Conservation (phyloP, 1,140 invertebrate species). For the Drosophila neocordata region DNA sequence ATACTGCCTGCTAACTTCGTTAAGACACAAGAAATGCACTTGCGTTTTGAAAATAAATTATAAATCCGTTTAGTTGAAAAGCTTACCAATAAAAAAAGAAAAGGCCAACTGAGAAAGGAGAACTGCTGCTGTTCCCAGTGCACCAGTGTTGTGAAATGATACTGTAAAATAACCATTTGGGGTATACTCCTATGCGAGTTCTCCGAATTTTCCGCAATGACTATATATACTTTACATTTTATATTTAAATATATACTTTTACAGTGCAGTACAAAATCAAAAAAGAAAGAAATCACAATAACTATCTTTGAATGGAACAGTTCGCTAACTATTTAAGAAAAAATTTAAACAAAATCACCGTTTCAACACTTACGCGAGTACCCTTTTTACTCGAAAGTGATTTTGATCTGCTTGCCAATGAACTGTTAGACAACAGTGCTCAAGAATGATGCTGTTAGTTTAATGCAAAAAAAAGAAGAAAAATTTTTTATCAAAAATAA, state of each 20-base stretch:
- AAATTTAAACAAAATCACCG: too few species aligned
- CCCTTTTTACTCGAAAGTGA: background rate
- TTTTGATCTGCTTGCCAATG: background rate
- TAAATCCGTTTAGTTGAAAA: slow-evolving; percentile 30
- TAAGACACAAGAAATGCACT: background rate
- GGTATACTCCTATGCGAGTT: too few species aligned
- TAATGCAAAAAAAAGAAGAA: background rate
- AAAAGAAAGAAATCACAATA: too few species aligned
- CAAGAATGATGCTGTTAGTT: background rate
- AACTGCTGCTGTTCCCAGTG: slow-evolving; percentile 1
- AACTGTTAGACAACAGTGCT: background rate
- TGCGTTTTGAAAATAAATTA: slow-evolving; percentile 13
- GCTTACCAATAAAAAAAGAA: slow-evolving; percentile 65
- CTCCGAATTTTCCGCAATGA: too few species aligned
- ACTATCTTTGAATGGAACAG: too few species aligned
- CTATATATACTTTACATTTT: too few species aligned
- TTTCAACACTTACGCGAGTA: too few species aligned
- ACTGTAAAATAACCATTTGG: too few species aligned
- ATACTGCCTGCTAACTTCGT: background rate
- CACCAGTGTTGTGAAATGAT: background rate
- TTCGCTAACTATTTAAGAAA: too few species aligned
- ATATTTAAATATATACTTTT: too few species aligned
- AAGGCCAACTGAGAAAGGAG: slow-evolving; percentile 4
- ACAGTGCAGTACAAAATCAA: too few species aligned
- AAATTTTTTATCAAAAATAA: background rate